Percentiles rank a stretch among this genome's conserved stretches.
Conservation (phyloP, 2,113 vertebrate genomes). For the Hoplias malabaricus region DNA sequence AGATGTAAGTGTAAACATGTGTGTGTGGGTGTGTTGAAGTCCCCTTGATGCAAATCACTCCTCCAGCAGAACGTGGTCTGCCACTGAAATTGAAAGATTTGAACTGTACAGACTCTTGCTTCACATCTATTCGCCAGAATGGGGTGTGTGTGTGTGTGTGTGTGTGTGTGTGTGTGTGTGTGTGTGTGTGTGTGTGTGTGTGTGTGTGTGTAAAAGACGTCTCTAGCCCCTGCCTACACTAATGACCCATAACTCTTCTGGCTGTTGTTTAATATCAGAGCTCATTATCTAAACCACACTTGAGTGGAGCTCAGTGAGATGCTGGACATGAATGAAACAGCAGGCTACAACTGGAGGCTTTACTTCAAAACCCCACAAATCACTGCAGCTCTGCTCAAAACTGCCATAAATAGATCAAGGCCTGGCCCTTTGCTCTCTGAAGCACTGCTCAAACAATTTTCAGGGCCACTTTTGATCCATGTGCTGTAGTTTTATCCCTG, state of each 20-base stretch:
- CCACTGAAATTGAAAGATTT: not conserved
- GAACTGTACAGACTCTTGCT: not conserved
- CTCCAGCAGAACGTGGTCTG: not conserved
- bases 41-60: not conserved
- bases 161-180: not conserved
- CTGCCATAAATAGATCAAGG: slow-evolving; percentile 8
- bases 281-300: slow-evolving; percentile 38
- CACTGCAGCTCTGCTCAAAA: not conserved
- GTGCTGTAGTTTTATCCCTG: not conserved
- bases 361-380: not conserved
- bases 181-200: not conserved
- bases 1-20: too few species aligned
- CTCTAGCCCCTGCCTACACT: not conserved
- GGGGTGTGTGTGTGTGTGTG: not conserved
- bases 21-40: not conserved
- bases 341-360: slow-evolving; percentile 11
- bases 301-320: slow-evolving; percentile 19
- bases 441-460: not conserved
- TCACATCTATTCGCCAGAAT: not conserved
- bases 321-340: slow-evolving; percentile 33
- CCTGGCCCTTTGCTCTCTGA: not conserved
- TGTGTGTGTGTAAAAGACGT: not conserved
- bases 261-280: slow-evolving; percentile 40
- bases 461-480: not conserved
- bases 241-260: slow-evolving; percentile 18